phyloP scores from a whole-genome alignment of 2,797 vertebrate species.

The Falco berigora region DNA sequence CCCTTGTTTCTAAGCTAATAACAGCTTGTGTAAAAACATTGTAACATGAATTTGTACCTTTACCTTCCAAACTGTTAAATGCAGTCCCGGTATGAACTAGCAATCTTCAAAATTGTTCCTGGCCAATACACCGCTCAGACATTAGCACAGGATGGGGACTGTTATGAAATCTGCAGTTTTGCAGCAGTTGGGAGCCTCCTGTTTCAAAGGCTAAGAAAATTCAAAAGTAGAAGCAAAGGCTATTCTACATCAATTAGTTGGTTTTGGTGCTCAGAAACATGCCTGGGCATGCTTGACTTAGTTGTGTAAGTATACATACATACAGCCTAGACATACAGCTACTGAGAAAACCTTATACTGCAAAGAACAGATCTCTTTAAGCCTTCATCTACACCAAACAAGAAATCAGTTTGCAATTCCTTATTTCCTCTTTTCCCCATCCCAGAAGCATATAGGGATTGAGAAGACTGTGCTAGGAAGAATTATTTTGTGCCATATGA shows the following conservation, averaged over 20 bases:
- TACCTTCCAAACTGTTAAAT: neutral
- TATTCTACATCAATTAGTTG: neutral
- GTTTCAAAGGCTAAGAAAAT: neutral
- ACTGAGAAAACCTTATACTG: neutral
- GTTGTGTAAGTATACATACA: fast-evolving
- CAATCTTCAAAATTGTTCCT: neutral
- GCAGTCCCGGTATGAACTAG: neutral
- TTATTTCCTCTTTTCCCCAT: neutral
- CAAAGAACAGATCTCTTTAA: neutral
- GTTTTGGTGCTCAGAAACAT: neutral
- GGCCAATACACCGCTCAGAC: neutral
- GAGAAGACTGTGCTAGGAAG: neutral
- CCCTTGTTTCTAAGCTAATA: neutral
- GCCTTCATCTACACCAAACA: neutral
- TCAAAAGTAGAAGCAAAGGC: neutral
- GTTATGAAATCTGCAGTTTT: neutral
- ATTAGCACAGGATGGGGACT: neutral
- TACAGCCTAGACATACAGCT: neutral
- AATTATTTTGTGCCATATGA: neutral
- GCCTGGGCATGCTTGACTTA: neutral
- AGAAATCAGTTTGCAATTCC: neutral
- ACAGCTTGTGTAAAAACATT: neutral
- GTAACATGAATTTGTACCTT: neutral
- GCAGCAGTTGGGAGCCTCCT: neutral
- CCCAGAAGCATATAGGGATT: neutral